Percentiles rank a stretch among this genome's conserved stretches.
These are phyloP conservation scores for Toxostoma redivivum DNA, from an alignment of 2,113 vertebrate species.

Conservation along the genomic window DNA sequence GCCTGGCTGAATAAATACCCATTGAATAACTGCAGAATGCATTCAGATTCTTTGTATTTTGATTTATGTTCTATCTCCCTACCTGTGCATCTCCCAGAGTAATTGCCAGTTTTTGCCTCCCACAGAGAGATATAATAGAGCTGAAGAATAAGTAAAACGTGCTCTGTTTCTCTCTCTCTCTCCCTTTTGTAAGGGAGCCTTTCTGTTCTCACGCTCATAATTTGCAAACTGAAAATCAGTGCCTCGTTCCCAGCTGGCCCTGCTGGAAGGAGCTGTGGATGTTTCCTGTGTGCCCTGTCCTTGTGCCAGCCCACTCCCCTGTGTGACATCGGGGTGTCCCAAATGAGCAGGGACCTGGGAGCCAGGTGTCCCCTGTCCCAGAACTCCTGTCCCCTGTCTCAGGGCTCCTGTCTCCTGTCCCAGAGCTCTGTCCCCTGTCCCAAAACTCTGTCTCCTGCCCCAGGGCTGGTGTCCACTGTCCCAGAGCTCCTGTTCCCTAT, in stretches of 20 bases:
- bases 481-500: background rate
- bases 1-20: conserved; percentile 19
- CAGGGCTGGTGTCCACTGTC: background rate
- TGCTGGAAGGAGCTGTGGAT: background rate
- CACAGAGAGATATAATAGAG: conserved; percentile 32
- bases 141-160: conserved; percentile 16
- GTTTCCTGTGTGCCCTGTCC: background rate
- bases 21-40: conserved; percentile 6
- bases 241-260: background rate
- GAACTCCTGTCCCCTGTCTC: background rate
- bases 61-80: conserved; percentile 44
- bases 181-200: conserved; percentile 5
- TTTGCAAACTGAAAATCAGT: conserved; percentile 36
- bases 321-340: background rate
- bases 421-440: no score
- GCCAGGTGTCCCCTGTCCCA: background rate
- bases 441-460: no score
- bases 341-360: background rate
- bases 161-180: background rate
- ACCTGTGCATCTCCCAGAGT: conserved; percentile 40
- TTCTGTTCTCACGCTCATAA: background rate
- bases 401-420: rapidly evolving
- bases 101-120: conserved; percentile 55
- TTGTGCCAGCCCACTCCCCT: background rate
- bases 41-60: conserved; percentile 45